Conservation (phyloP, 2,113 vertebrate species). For the Pithys albifrons region DNA sequence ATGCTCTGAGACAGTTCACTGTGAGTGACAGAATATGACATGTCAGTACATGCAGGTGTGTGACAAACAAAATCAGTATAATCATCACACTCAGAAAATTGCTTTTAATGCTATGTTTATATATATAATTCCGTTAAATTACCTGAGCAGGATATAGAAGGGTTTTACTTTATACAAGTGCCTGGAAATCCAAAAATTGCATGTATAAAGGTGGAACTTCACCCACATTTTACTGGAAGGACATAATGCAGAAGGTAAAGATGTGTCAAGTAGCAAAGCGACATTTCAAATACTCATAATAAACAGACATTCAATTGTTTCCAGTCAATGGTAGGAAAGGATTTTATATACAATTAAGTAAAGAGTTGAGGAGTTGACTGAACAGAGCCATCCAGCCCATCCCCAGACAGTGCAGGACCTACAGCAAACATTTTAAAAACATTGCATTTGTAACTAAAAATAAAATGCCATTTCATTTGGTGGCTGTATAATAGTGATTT, state of each 20-base stretch:
- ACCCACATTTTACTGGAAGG: not conserved
- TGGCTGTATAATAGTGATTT: conserved; percentile 47
- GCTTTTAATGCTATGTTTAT: conserved; percentile 67
- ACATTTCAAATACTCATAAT: not conserved
- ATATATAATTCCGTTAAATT: conserved; percentile 58
- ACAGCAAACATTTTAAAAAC: not conserved
- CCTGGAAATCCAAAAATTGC: conserved; percentile 20
- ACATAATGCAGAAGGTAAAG: not conserved
- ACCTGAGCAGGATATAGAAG: conserved; percentile 55
- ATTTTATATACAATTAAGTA: not conserved
- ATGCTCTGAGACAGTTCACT: not conserved
- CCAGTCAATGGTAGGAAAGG: not conserved
- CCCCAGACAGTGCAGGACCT: not conserved
- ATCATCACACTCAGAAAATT: conserved; percentile 65
- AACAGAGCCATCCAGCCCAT: not conserved
- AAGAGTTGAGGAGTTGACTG: not conserved
- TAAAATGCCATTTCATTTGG: conserved; percentile 33
- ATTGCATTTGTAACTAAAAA: conserved; percentile 10
- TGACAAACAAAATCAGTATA: conserved; percentile 67
- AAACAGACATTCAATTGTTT: not conserved
- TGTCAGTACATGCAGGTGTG: conserved; percentile 57
- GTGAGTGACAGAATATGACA: conserved; percentile 39
- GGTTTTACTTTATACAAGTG: not conserved
- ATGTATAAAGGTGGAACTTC: not conserved
- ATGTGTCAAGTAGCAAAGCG: not conserved